Conservation (phyloP, 2,113 vertebrate genomes). For the Pseudorhombus dupliciocellatus region DNA sequence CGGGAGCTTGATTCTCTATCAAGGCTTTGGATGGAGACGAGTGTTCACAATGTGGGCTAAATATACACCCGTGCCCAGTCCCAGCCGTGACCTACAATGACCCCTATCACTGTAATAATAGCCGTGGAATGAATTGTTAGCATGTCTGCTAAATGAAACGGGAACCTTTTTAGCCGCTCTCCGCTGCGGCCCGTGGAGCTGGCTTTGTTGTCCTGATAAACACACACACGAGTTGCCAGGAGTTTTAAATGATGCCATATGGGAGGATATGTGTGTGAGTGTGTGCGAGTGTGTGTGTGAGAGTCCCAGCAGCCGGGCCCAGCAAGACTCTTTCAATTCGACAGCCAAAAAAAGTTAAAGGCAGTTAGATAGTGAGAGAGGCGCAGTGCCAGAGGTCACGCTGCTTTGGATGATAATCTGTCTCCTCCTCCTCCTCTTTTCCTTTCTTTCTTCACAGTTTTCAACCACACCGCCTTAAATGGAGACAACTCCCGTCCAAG, state of each 20-base stretch:
- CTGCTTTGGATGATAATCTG: conserved; percentile 64
- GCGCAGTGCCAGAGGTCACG: conserved; percentile 61
- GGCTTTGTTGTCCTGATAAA: conserved; percentile 75
- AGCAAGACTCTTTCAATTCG: conserved; percentile 65
- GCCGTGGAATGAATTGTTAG: conserved; percentile 53
- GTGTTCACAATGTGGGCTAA: conserved; percentile 61
- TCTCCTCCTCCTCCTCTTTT: conserved; percentile 17
- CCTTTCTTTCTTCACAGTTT: conserved; percentile 25
- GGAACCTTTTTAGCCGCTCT: conserved; percentile 33
- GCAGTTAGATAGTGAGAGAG: conserved; percentile 60
- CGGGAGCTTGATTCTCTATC: conserved; percentile 38
- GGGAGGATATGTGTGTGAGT: conserved; percentile 43
- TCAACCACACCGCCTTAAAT: conserved; percentile 72
- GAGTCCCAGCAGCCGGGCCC: conserved; percentile 47
- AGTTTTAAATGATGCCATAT: conserved; percentile 75
- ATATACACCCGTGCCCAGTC: conserved; percentile 61
- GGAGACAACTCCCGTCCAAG: conserved; percentile 50
- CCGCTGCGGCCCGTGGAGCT: conserved; percentile 37
- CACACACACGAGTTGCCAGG: conserved; percentile 73
- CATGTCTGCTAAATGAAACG: conserved; percentile 68
- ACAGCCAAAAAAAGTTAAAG: conserved; percentile 78
- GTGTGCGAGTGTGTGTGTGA: background rate
- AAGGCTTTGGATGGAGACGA: conserved; percentile 50
- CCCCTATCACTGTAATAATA: conserved; percentile 54
- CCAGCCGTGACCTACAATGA: conserved; percentile 41